Conservation (phyloP, 64 coral and sea anemone genomes). For the Porites lutea region DNA sequence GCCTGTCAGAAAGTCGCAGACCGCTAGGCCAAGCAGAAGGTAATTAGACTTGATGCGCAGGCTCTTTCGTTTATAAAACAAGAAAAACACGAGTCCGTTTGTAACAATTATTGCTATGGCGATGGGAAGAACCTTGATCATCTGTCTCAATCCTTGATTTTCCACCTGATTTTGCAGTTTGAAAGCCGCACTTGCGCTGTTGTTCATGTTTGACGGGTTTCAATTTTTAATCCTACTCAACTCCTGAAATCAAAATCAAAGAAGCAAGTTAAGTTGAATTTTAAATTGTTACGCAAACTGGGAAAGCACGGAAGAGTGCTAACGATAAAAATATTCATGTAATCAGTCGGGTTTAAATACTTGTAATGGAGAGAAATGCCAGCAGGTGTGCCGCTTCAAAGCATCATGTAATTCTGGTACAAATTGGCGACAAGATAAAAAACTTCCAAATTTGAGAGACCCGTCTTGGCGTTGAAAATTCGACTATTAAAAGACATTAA, state of each 20-base stretch:
- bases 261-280: too few relatives aligned
- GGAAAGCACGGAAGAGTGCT: too few relatives aligned
- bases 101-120: constrained; percentile 35
- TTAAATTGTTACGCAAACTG: too few relatives aligned
- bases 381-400: too few relatives aligned
- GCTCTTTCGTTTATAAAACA: constrained; percentile 49
- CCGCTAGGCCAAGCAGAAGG: constrained; percentile 73
- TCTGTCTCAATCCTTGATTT: not conserved
- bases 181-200: not conserved
- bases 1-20: constrained; percentile 81
- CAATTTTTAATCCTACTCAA: not conserved
- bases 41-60: constrained; percentile 69
- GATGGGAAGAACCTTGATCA: constrained; percentile 49
- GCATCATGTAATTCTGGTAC: too few relatives aligned
- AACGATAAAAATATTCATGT: too few relatives aligned
- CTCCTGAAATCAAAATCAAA: not conserved
- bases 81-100: constrained; percentile 74
- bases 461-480: too few relatives aligned
- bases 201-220: not conserved
- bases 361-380: too few relatives aligned
- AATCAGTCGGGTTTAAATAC: too few relatives aligned
- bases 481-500: too few relatives aligned
- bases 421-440: too few relatives aligned
- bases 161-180: not conserved
- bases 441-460: too few relatives aligned